These are phyloP conservation scores for Cetoscarus ocellatus DNA, from an alignment of 2,797 vertebrate species.

Conservation along the genomic window DNA sequence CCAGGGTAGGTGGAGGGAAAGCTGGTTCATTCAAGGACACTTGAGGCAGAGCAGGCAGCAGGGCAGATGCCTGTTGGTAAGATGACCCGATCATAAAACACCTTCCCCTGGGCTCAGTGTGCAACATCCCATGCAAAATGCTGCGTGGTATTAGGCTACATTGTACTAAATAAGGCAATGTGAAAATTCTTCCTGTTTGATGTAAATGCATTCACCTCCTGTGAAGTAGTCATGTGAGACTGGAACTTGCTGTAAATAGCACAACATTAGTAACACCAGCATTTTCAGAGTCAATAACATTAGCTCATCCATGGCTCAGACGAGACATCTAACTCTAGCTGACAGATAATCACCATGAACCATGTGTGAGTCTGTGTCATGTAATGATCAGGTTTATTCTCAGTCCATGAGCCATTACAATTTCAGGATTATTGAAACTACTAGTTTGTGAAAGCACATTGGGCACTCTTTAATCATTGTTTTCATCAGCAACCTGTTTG, in stretches of 20 bases:
- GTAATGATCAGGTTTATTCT: slow-evolving; percentile 8
- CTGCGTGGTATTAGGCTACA: too few species aligned
- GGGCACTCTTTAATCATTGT: not conserved
- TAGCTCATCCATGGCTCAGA: slow-evolving; percentile 9
- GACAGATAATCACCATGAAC: slow-evolving; percentile 39
- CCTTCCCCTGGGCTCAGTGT: not conserved
- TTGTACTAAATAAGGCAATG: too few species aligned
- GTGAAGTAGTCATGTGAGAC: not conserved
- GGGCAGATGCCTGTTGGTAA: slow-evolving; percentile 12
- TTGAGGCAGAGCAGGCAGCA: not conserved
- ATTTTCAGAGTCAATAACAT: slow-evolving; percentile 38
- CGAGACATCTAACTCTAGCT: slow-evolving; percentile 17
- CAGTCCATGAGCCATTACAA: not conserved
- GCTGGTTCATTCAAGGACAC: slow-evolving; percentile 13
- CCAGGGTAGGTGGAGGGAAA: not conserved
- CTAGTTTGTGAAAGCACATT: not conserved
- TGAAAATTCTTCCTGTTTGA: not conserved
- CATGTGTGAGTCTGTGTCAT: slow-evolving; percentile 5
- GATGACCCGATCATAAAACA: slow-evolving; percentile 3
- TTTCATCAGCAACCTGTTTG: not conserved
- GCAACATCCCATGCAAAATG: not conserved
- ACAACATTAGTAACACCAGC: slow-evolving; percentile 13
- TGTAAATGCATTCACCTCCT: slow-evolving; percentile 3
- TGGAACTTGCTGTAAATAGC: slow-evolving; percentile 16
- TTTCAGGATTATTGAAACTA: slow-evolving; percentile 10